Conservation (phyloP, 2,888 invertebrate genomes). For the Steinernema scapterisci region DNA sequence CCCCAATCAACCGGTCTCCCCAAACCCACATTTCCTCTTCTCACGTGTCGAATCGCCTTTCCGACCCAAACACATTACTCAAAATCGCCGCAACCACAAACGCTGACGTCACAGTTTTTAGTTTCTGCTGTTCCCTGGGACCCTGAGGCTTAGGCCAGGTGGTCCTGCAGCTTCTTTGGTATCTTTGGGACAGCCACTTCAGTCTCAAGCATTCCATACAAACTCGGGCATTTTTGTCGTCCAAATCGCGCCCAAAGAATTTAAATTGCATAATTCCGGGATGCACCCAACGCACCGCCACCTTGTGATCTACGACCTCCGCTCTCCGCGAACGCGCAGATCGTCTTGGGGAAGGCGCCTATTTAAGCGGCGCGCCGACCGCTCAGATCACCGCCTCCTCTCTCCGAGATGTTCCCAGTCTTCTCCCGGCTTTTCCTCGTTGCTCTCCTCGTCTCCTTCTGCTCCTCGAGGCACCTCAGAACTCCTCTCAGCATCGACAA, state of each 20-base stretch:
- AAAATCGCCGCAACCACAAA: background rate
- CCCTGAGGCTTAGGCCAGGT: background rate
- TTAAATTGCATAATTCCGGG: too few species aligned
- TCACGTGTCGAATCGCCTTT: too few species aligned
- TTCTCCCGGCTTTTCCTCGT: background rate
- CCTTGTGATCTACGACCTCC: constrained; percentile 9
- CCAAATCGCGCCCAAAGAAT: too few species aligned
- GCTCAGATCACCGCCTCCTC: background rate
- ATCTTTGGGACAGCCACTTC: too few species aligned
- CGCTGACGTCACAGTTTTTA: constrained; percentile 30
- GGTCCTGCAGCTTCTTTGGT: too few species aligned
- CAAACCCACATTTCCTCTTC: too few species aligned
- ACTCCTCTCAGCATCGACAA: background rate
- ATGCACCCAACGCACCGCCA: too few species aligned
- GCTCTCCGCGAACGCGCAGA: background rate
- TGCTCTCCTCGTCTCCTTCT: background rate
- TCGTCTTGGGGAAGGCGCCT: background rate
- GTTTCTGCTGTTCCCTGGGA: background rate
- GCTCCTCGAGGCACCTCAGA: background rate
- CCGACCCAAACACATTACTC: background rate
- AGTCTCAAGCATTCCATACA: too few species aligned
- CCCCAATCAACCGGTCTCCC: too few species aligned
- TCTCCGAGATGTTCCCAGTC: background rate
- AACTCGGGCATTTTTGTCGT: too few species aligned
- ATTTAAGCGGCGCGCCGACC: background rate